phyloP scores from a whole-genome alignment of 23 tunicate genomes.

The Diplosoma virens region DNA sequence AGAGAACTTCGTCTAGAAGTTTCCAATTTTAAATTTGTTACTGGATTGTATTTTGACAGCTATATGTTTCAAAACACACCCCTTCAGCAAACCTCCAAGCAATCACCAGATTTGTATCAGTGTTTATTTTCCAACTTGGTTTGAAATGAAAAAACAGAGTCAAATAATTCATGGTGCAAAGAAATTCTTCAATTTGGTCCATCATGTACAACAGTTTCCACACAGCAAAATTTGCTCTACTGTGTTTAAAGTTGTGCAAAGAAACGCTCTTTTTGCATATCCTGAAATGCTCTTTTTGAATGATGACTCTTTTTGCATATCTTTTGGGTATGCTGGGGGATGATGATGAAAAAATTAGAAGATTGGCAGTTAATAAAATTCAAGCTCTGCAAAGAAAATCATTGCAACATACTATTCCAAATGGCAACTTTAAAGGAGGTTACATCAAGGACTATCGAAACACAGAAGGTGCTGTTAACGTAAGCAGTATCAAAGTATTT shows the following conservation, averaged over 20 bases:
- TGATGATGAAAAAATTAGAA: constrained; percentile 6
- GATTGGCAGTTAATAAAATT: constrained; percentile 18
- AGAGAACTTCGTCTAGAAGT: background rate
- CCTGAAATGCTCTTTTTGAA: constrained; percentile 36
- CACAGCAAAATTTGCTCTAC: background rate
- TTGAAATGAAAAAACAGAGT: too few relatives aligned
- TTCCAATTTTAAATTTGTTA: background rate
- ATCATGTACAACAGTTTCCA: background rate
- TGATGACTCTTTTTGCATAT: too few relatives aligned
- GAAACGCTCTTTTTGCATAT: constrained; percentile 33
- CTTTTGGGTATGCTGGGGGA: constrained; percentile 24
- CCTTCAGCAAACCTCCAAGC: constrained; percentile 5
- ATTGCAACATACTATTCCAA: background rate
- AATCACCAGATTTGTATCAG: background rate
- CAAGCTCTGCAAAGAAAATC: constrained; percentile 5
- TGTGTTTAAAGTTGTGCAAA: constrained; percentile 13
- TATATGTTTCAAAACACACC: background rate
- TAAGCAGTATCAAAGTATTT: background rate
- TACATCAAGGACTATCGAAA: background rate
- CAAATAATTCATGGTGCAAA: constrained; percentile 16
- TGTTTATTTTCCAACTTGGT: constrained; percentile 16
- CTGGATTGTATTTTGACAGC: constrained; percentile 14
- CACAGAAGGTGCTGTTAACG: background rate
- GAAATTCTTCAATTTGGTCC: constrained; percentile 14
- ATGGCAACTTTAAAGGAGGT: background rate